phyloP scores from a whole-genome alignment of 2,113 vertebrate genomes.

The Microcebus lehilahytsara region DNA sequence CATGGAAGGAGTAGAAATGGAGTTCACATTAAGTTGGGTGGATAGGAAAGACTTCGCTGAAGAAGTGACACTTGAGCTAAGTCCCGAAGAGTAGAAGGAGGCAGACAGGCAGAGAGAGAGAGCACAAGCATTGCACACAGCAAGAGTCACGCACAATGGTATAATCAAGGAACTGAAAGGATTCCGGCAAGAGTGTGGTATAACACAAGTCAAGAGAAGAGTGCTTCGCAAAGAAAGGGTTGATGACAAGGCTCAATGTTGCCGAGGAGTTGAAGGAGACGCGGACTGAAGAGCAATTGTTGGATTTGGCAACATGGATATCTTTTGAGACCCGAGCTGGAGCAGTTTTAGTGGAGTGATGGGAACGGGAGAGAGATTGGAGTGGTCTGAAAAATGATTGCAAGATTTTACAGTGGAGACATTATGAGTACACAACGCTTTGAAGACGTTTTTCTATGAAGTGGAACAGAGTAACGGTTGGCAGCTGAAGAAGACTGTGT shows the following conservation, averaged over 20 bases:
- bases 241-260: background rate
- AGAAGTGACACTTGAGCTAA: background rate
- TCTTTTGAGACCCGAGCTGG: background rate
- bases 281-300: background rate
- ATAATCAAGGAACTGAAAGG: background rate
- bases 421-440: background rate
- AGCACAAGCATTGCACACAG: no score
- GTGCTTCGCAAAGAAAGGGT: background rate
- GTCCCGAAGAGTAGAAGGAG: background rate
- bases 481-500: background rate
- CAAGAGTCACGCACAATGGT: background rate
- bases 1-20: background rate
- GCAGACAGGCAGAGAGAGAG: background rate
- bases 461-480: background rate
- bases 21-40: background rate
- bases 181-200: background rate
- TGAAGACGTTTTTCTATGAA: background rate
- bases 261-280: background rate
- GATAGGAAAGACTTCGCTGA: background rate
- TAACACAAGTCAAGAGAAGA: background rate
- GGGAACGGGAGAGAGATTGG: background rate
- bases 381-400: background rate
- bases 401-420: background rate
- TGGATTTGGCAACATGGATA: background rate
- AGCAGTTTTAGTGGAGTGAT: background rate